Evolutionary conservation across 2,113 vertebrate species (phyloP).

Genomic region (Syrrhaptes paradoxus): DNA sequence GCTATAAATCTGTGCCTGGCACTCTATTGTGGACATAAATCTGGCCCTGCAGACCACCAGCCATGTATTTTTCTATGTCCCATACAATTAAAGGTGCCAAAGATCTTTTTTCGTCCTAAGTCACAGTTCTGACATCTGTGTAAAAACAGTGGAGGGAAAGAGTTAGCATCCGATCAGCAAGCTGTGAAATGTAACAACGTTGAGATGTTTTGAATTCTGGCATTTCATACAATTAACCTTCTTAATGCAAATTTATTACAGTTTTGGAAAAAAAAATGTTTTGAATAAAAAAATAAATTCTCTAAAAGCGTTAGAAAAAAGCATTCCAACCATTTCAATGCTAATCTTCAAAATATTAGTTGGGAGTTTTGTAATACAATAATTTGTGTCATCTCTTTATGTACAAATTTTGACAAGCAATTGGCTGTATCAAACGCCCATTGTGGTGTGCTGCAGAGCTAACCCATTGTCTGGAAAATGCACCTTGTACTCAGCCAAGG

Average conservation of each 20-base stretch:
- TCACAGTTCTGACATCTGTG: slow-evolving; percentile 30
- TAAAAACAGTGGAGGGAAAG: neutral
- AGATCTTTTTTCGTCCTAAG: neutral
- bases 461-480: neutral
- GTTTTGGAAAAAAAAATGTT: neutral
- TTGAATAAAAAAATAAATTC: neutral
- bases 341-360: neutral
- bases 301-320: neutral
- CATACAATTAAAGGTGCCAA: slow-evolving; percentile 34
- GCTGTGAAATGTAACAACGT: neutral
- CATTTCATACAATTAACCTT: neutral
- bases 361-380: neutral
- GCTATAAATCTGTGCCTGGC: slow-evolving; percentile 23
- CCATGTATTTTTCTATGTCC: slow-evolving; percentile 5
- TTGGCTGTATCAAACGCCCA: neutral
- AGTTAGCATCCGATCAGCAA: neutral
- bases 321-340: neutral
- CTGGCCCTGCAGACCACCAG: neutral
- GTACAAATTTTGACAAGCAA: neutral
- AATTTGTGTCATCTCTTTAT: neutral
- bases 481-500: neutral
- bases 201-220: slow-evolving; percentile 5
- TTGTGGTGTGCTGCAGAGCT: neutral
- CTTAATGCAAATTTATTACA: slow-evolving; percentile 28
- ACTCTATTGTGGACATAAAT: neutral